phyloP scores from a whole-genome alignment of 2,888 invertebrate genomes.

The Sesia bembeciformis region DNA sequence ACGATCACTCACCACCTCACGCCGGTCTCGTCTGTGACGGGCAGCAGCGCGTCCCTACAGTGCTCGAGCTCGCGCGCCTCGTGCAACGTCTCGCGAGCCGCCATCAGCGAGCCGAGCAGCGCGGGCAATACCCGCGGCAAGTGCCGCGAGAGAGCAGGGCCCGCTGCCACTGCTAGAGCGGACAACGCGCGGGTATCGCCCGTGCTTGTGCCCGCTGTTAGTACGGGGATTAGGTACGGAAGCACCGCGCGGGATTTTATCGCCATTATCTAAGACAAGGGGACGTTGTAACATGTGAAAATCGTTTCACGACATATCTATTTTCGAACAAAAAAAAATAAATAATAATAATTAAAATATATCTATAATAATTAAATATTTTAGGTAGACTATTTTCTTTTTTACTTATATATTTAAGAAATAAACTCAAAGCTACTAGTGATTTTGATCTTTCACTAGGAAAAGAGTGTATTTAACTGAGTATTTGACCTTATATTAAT shows the following conservation, averaged over 20 bases:
- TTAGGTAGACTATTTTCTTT: no score
- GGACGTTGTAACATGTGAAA: background rate
- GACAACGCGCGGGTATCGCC: constrained; percentile 88
- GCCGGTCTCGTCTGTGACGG: constrained; percentile 91
- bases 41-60: constrained; percentile 93
- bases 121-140: constrained; percentile 94
- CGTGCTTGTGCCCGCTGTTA: constrained; percentile 74
- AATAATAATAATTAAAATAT: no score
- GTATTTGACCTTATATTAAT: no score
- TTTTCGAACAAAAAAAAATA: background rate
- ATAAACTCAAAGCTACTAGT: no score
- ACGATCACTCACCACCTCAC: constrained; percentile 74
- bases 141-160: constrained; percentile 92
- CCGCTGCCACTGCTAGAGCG: constrained; percentile 95
- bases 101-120: constrained; percentile 82
- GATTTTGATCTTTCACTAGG: no score
- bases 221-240: constrained; percentile 95
- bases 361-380: no score
- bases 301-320: background rate
- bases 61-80: constrained; percentile 88
- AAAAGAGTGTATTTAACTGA: no score
- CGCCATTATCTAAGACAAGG: constrained; percentile 82
- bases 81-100: constrained; percentile 78
- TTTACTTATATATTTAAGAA: no score
- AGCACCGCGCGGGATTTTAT: constrained; percentile 96